A percentile compares a stretch with the other conserved stretches of the same genome.
phyloP scores from a whole-genome alignment of 1,140 invertebrate genomes.

The Cyclargus thomasi region DNA sequence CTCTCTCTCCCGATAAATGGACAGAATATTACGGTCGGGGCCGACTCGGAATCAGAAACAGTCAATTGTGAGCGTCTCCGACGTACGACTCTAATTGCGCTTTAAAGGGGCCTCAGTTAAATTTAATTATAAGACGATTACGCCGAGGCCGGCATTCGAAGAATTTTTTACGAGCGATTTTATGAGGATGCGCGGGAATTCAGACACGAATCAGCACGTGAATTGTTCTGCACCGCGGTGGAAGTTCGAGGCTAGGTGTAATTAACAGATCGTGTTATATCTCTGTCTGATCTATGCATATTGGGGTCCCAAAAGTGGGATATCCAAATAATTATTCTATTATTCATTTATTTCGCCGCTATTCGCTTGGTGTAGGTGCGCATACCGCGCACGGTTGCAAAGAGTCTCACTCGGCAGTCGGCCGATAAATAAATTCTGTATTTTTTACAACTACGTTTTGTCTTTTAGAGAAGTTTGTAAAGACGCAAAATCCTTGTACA shows the following conservation, averaged over 20 bases:
- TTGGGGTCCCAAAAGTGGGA: no score
- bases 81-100: slow-evolving; percentile 40
- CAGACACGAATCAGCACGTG: background rate
- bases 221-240: background rate
- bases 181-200: slow-evolving; percentile 13
- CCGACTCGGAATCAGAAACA: slow-evolving; percentile 46
- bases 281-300: no score
- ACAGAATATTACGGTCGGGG: slow-evolving; percentile 45
- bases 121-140: slow-evolving; percentile 36
- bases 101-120: slow-evolving; percentile 35
- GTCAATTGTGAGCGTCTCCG: slow-evolving; percentile 40
- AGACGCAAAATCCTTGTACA: no score
- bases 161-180: slow-evolving; percentile 23
- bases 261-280: background rate
- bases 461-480: no score
- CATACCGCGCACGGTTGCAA: no score
- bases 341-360: no score
- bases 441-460: no score
- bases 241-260: background rate
- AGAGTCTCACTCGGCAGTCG: slow-evolving; percentile 33
- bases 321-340: no score
- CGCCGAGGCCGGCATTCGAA: slow-evolving; percentile 22
- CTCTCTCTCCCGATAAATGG: slow-evolving; percentile 38
- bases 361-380: no score
- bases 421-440: no score